phyloP scores from a whole-genome alignment of 1,140 invertebrate species.

The fruit fly (Drosophila melanogaster) region DNA sequence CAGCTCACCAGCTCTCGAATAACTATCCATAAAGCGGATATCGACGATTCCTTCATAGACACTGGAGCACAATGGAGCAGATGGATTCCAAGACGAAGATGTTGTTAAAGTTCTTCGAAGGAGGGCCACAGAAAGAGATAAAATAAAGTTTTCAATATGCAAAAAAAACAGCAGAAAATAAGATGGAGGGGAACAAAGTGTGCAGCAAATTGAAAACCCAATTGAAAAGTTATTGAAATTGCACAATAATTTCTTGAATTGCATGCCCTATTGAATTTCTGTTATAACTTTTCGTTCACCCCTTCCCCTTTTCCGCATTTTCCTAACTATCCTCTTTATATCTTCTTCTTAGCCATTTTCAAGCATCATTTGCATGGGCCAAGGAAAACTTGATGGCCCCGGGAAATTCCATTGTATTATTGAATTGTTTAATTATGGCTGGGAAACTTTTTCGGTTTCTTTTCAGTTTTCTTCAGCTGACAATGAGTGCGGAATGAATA shows the following conservation, averaged over 20 bases:
- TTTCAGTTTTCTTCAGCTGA: constrained; percentile 18
- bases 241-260: constrained; percentile 82
- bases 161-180: constrained; percentile 25
- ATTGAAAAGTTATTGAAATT: constrained; percentile 83
- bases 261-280: constrained; percentile 82
- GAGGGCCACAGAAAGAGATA: constrained; percentile 52
- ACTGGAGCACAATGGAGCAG: constrained; percentile 25
- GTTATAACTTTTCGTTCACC: constrained; percentile 57
- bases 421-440: constrained; percentile 47
- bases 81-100: constrained; percentile 54
- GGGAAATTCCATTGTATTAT: constrained; percentile 44
- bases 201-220: constrained; percentile 81
- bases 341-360: constrained; percentile 29
- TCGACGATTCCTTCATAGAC: constrained; percentile 51
- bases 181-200: constrained; percentile 60
- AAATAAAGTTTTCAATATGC: constrained; percentile 56
- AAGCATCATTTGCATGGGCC: constrained; percentile 47
- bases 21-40: constrained; percentile 49
- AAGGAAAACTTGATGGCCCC: constrained; percentile 36
- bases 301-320: constrained; percentile 7
- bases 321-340: constrained; percentile 20
- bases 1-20: constrained; percentile 27
- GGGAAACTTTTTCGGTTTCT: constrained; percentile 21
- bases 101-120: constrained; percentile 65
- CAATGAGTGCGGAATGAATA: constrained; percentile 17